These are phyloP conservation scores for Polydrusus pterygomalis DNA, from an alignment of 2,888 invertebrate species.

Conservation along the genomic window DNA sequence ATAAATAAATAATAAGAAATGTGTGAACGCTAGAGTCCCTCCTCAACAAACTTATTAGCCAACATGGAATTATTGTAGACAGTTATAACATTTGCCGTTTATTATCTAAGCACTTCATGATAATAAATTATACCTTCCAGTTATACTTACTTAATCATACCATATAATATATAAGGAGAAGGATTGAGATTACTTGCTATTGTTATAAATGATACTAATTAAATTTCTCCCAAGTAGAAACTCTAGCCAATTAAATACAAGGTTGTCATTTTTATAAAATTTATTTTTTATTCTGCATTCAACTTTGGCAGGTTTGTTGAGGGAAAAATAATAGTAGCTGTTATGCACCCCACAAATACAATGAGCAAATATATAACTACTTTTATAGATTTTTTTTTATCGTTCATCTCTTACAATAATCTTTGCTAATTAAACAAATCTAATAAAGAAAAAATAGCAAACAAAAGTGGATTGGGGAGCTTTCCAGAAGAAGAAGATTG, in stretches of 20 bases:
- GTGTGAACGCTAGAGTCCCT: background rate
- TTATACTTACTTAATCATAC: conserved; percentile 33
- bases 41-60: conserved; percentile 20
- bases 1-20: background rate
- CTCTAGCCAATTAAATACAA: background rate
- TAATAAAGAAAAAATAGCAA: too few relatives aligned
- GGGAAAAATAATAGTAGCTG: too few relatives aligned
- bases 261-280: background rate
- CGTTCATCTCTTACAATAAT: too few relatives aligned
- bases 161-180: conserved; percentile 32
- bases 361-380: too few relatives aligned
- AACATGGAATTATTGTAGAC: conserved; percentile 19
- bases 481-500: too few relatives aligned
- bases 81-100: conserved; percentile 28
- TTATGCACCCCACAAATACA: too few relatives aligned
- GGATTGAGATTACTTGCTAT: conserved; percentile 30
- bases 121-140: conserved; percentile 39
- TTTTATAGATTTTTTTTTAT: too few relatives aligned
- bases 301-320: too few relatives aligned
- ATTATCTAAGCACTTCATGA: conserved; percentile 25
- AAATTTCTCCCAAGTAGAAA: conserved; percentile 28
- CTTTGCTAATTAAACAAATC: too few relatives aligned
- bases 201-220: conserved; percentile 48
- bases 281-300: too few relatives aligned
- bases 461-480: too few relatives aligned